phyloP scores from a whole-genome alignment of 2,797 vertebrate species.

The Siniperca obscura region DNA sequence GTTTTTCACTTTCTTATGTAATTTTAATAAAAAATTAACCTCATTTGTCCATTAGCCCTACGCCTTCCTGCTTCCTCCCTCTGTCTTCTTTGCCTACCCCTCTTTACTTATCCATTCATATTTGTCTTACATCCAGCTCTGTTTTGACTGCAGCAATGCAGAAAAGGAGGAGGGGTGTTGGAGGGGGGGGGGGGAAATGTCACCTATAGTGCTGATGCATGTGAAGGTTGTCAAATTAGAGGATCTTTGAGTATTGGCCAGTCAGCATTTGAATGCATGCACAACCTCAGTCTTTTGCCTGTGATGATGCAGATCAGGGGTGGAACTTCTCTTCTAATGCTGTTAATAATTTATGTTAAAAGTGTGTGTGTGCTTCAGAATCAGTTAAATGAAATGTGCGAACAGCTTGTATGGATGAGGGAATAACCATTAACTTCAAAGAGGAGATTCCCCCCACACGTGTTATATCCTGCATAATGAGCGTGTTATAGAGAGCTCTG shows the following conservation, averaged over 20 bases:
- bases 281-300: not conserved
- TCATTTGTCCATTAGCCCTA: not conserved
- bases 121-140: not conserved
- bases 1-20: conserved; percentile 6
- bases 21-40: conserved; percentile 17
- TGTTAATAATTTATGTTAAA: conserved; percentile 46
- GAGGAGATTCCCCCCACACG: not conserved
- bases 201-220: not conserved
- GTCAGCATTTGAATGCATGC: not conserved
- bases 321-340: conserved; percentile 13
- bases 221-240: not conserved
- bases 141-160: conserved; percentile 33
- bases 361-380: conserved; percentile 29
- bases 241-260: not conserved
- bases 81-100: not conserved
- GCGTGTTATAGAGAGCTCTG: not conserved
- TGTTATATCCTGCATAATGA: conserved; percentile 22
- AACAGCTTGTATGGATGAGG: conserved; percentile 9
- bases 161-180: conserved; percentile 4
- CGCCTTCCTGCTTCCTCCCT: not conserved
- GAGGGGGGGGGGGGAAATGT: not conserved
- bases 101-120: not conserved
- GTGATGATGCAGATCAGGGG: not conserved
- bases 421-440: conserved; percentile 20
- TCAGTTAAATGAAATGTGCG: conserved; percentile 1